A percentile compares a stretch with the other conserved stretches of the same genome.
phyloP scores from a whole-genome alignment of 2,888 invertebrate species.

The Blomia tropicalis region DNA sequence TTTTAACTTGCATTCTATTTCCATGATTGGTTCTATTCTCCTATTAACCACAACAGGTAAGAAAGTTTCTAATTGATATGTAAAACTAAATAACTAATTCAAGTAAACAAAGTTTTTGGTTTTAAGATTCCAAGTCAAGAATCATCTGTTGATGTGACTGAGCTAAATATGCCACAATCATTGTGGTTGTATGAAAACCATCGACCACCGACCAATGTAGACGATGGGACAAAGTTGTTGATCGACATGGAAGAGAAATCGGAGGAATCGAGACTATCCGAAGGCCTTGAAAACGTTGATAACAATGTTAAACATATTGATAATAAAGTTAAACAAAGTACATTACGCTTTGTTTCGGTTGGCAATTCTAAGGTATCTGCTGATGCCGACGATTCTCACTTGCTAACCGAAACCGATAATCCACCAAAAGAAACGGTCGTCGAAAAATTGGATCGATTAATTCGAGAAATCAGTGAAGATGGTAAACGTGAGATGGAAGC shows the following conservation, averaged over 20 bases:
- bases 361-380: too few species aligned
- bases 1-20: too few species aligned
- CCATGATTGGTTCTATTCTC: too few species aligned
- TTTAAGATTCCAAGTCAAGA: too few species aligned
- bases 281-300: slow-evolving; percentile 7
- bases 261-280: not conserved
- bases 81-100: too few species aligned
- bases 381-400: not conserved
- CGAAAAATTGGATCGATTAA: not conserved
- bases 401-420: not conserved
- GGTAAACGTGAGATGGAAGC: not conserved
- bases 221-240: not conserved
- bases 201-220: not conserved
- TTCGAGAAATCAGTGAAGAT: not conserved
- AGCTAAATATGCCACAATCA: too few species aligned
- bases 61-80: too few species aligned
- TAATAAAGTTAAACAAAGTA: not conserved
- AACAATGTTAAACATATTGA: not conserved
- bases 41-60: too few species aligned
- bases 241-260: too few species aligned
- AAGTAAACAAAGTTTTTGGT: too few species aligned
- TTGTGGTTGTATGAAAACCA: not conserved
- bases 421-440: not conserved
- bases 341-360: not conserved
- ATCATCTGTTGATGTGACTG: too few species aligned